Conservation (phyloP, 2,888 invertebrate genomes). For the Acronicta alni region DNA sequence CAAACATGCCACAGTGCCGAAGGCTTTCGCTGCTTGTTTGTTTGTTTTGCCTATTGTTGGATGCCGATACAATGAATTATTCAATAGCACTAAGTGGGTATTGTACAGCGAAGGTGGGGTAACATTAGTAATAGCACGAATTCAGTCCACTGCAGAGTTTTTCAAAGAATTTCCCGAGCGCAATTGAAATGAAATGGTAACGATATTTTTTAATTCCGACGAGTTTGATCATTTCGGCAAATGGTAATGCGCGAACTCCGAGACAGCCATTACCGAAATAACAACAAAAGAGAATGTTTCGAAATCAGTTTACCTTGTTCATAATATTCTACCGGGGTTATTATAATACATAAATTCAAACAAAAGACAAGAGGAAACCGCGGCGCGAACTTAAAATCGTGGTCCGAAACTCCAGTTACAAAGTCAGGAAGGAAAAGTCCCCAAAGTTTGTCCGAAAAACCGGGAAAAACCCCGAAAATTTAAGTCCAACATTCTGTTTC, state of each 20-base stretch:
- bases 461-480: conserved; percentile 81
- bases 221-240: conserved; percentile 50
- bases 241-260: conserved; percentile 48
- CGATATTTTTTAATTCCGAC: conserved; percentile 48
- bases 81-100: conserved; percentile 56
- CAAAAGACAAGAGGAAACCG: conserved; percentile 77
- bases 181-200: conserved; percentile 44
- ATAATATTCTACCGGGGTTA: conserved; percentile 74
- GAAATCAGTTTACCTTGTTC: conserved; percentile 72
- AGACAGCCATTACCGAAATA: conserved; percentile 55
- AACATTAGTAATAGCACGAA: conserved; percentile 47
- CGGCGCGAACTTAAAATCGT: conserved; percentile 75
- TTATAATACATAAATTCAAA: conserved; percentile 78
- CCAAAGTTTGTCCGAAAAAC: conserved; percentile 78
- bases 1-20: conserved; percentile 72
- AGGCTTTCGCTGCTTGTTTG: conserved; percentile 60
- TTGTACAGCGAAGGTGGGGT: conserved; percentile 39
- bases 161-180: conserved; percentile 34
- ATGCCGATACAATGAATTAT: conserved; percentile 62
- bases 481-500: conserved; percentile 80
- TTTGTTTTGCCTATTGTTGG: conserved; percentile 63
- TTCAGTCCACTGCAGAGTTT: conserved; percentile 27
- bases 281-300: conserved; percentile 63
- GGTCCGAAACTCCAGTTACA: conserved; percentile 77
- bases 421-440: conserved; percentile 84